Evolutionary conservation across 2,888 invertebrate genomes (phyloP).

Genomic region (Parasteatoda lunata): DNA sequence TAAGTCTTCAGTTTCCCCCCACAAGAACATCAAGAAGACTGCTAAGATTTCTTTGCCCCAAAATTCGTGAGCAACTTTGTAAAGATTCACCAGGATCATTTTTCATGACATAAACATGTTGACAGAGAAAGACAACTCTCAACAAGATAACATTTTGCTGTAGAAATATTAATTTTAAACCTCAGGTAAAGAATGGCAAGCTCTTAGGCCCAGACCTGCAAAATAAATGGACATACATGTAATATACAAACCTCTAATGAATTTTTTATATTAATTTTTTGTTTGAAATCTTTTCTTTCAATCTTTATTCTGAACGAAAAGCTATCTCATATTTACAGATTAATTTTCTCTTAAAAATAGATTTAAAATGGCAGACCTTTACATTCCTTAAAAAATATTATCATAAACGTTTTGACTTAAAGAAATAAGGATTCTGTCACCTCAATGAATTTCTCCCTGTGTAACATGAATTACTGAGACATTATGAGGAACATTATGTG

Average conservation of each 20-base stretch:
- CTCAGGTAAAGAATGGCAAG: background rate
- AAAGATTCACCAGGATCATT: slow-evolving; percentile 39
- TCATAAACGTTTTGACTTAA: too few species aligned
- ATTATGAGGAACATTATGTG: too few species aligned
- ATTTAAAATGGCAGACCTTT: too few species aligned
- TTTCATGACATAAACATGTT: slow-evolving; percentile 17
- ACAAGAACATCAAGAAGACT: slow-evolving; percentile 4
- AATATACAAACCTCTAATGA: background rate
- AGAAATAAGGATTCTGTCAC: too few species aligned
- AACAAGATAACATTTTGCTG: slow-evolving; percentile 8
- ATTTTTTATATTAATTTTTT: background rate
- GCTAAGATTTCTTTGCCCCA: slow-evolving; percentile 40
- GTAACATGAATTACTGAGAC: too few species aligned
- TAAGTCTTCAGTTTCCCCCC: background rate
- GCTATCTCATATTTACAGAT: too few species aligned
- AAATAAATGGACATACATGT: background rate
- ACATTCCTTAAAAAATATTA: too few species aligned
- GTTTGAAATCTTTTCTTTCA: too few species aligned
- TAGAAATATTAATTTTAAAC: background rate
- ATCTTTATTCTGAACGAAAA: too few species aligned
- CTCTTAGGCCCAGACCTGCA: slow-evolving; percentile 56
- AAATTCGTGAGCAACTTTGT: slow-evolving; percentile 24
- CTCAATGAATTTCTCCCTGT: too few species aligned
- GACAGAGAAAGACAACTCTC: slow-evolving; percentile 31
- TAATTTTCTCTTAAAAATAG: too few species aligned